Evolutionary conservation across 2,797 vertebrate genomes (phyloP).

Genomic region (Danio albolineatus): DNA sequence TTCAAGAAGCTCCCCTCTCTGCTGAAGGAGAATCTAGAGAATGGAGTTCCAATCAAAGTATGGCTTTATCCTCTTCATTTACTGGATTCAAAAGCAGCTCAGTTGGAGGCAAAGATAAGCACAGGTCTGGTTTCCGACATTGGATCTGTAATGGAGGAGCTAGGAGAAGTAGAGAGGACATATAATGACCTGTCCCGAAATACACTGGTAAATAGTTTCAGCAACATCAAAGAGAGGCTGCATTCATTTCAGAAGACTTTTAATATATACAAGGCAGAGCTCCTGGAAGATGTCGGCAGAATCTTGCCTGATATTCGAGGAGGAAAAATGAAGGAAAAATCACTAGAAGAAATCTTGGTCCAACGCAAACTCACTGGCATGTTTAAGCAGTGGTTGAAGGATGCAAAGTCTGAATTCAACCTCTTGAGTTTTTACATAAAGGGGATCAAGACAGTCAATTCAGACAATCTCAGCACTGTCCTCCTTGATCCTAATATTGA

Average conservation of each 20-base stretch:
- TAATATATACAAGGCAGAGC: background rate
- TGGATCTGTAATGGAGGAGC: background rate
- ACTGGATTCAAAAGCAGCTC: slow-evolving; percentile 4
- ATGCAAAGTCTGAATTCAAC: slow-evolving; percentile 10
- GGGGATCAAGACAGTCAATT: background rate
- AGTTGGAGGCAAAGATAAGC: slow-evolving; percentile 17
- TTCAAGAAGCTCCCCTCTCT: slow-evolving; percentile 40
- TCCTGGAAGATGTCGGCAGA: background rate
- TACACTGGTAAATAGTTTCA: background rate
- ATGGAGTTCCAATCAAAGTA: slow-evolving; percentile 50
- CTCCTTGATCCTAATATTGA: background rate
- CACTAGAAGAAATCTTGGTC: background rate
- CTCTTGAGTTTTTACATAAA: slow-evolving; percentile 10
- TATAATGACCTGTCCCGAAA: slow-evolving; percentile 3
- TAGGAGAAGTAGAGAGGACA: background rate
- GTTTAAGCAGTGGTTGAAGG: slow-evolving; percentile 25
- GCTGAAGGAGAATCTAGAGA: slow-evolving; percentile 4
- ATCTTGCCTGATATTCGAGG: slow-evolving; percentile 20
- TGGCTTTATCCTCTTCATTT: slow-evolving; percentile 17
- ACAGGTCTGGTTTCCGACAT: background rate
- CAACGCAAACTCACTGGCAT: background rate
- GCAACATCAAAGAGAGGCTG: slow-evolving; percentile 7
- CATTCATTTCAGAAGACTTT: slow-evolving; percentile 1
- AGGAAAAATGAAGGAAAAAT: background rate
- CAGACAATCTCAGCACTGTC: background rate